A percentile compares a stretch with the other conserved stretches of the same genome.
Conservation (phyloP, 2,113 vertebrate species). For the Grus americana region DNA sequence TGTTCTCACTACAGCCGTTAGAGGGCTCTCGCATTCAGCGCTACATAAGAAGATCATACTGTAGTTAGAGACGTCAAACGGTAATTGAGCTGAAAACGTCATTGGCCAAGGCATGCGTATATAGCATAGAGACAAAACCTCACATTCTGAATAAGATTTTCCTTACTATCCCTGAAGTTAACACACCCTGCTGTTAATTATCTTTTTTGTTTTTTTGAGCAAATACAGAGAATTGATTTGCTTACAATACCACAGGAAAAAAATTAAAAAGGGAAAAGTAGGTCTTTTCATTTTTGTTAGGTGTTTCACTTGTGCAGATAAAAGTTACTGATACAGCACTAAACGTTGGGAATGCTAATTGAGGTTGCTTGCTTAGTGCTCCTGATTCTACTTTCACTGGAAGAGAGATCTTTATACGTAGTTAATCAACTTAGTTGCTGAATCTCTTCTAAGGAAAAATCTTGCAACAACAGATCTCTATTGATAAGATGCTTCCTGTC, state of each 20-base stretch:
- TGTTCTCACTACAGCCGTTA: not conserved
- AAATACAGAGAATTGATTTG: not conserved
- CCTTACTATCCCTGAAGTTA: not conserved
- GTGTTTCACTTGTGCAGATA: not conserved
- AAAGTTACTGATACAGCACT: not conserved
- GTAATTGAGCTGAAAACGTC: not conserved
- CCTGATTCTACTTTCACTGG: not conserved
- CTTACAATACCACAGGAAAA: rapidly evolving
- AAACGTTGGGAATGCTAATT: not conserved
- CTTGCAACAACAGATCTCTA: not conserved
- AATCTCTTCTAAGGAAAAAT: not conserved
- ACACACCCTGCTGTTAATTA: not conserved
- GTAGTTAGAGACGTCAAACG: not conserved
- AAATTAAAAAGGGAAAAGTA: not conserved
- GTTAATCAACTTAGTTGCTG: not conserved
- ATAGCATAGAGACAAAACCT: not conserved
- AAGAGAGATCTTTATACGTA: not conserved
- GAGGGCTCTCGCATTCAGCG: not conserved
- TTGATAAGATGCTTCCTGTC: not conserved
- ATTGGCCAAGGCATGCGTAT: not conserved
- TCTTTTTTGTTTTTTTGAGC: not conserved
- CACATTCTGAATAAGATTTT: not conserved
- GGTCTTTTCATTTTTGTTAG: not conserved
- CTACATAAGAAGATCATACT: rapidly evolving
- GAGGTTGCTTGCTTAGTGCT: not conserved